phyloP scores from a whole-genome alignment of 2,113 vertebrate species.

The Ibidorhyncha struthersii region DNA sequence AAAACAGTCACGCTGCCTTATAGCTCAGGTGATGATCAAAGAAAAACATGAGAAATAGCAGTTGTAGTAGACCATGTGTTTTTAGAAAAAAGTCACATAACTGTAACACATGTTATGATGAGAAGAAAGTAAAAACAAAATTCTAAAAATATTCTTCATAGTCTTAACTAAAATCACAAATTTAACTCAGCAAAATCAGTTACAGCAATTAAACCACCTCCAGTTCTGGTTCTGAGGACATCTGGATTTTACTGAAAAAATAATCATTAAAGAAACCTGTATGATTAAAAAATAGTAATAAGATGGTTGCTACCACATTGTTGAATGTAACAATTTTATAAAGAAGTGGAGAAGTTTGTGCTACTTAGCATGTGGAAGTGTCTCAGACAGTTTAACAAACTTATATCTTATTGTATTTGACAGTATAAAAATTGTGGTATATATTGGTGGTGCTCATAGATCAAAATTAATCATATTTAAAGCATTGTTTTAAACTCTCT shows the following conservation, averaged over 20 bases:
- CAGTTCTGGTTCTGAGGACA: not conserved
- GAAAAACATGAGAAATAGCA: not conserved
- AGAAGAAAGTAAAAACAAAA: slow-evolving; percentile 17
- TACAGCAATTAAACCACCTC: not conserved
- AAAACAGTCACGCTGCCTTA: not conserved
- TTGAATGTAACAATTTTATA: not conserved
- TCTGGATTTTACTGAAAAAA: not conserved
- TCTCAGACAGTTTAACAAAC: not conserved
- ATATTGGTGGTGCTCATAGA: not conserved
- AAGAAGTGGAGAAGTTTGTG: not conserved
- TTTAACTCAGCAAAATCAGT: not conserved
- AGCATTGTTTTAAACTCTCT: not conserved
- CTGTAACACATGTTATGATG: not conserved
- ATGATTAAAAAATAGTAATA: not conserved
- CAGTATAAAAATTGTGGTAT: not conserved
- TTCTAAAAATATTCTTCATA: not conserved
- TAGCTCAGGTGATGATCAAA: not conserved
- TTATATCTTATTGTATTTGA: not conserved
- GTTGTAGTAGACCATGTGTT: not conserved
- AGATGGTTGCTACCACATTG: not conserved
- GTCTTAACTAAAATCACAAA: not conserved
- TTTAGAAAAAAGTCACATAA: slow-evolving; percentile 5
- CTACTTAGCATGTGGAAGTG: not conserved
- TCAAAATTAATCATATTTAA: not conserved
- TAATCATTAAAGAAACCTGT: not conserved